A percentile compares a stretch with the other conserved stretches of the same genome.
phyloP scores from a whole-genome alignment of 2,113 vertebrate genomes.

The Coracopsis vasa region DNA sequence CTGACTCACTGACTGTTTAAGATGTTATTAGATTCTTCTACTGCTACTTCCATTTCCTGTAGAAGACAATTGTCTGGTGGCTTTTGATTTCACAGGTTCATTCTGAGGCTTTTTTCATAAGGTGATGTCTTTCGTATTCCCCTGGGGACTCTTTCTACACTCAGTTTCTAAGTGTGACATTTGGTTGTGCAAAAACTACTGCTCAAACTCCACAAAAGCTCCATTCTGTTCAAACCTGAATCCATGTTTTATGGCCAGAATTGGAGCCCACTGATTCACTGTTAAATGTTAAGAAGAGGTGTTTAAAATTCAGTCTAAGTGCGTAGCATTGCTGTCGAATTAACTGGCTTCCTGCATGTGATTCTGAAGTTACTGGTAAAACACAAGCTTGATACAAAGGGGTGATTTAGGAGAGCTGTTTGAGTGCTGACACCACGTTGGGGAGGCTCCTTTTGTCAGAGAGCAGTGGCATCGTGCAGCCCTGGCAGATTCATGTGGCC shows the following conservation, averaged over 20 bases:
- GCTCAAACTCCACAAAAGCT: background rate
- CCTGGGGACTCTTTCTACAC: background rate
- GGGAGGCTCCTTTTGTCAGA: background rate
- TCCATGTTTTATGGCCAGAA: background rate
- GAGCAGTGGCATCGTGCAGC: background rate
- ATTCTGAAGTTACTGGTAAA: background rate
- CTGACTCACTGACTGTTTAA: constrained; percentile 64
- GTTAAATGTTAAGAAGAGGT: background rate
- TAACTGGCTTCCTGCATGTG: background rate
- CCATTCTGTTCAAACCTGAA: background rate
- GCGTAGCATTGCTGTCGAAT: background rate
- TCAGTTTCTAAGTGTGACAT: constrained; percentile 11
- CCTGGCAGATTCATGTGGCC: rapidly evolving
- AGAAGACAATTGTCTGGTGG: constrained; percentile 37
- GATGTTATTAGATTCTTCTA: constrained; percentile 59
- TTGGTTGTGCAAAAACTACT: background rate
- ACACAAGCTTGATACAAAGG: background rate
- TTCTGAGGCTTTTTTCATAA: constrained; percentile 51
- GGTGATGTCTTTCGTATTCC: constrained; percentile 7
- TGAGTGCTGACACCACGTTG: rapidly evolving
- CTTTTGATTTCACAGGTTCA: constrained; percentile 37
- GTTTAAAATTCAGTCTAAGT: background rate
- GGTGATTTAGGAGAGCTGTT: background rate
- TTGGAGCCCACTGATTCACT: background rate
- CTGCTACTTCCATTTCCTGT: constrained; percentile 41